These are phyloP conservation scores for Arctia plantaginis DNA, from an alignment of 2,888 invertebrate species.

Conservation along the genomic window DNA sequence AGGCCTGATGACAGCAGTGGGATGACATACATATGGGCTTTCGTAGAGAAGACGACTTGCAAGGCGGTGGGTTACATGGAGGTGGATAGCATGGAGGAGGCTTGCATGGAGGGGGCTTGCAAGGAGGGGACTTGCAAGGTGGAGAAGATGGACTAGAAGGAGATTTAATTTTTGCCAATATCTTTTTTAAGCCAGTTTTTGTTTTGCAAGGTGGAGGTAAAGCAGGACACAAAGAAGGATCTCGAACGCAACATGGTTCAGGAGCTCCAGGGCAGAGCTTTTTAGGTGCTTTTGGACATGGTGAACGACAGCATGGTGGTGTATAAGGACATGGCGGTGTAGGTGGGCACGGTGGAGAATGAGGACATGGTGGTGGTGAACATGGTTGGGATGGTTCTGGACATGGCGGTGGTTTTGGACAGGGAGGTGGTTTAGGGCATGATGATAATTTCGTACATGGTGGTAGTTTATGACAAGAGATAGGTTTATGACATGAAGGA, in stretches of 20 bases:
- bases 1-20: not conserved
- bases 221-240: conserved; percentile 23
- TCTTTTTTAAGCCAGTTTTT: conserved; percentile 4
- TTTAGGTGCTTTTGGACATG: conserved; percentile 14
- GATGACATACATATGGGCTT: conserved; percentile 12
- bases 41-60: conserved; percentile 4
- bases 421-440: not conserved
- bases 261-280: conserved; percentile 6
- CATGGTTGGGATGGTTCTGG: not conserved
- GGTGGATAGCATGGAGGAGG: not conserved
- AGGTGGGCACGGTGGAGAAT: not conserved
- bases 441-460: not conserved
- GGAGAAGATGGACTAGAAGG: conserved; percentile 5
- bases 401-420: not conserved
- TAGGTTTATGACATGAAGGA: not conserved
- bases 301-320: not conserved
- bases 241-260: conserved; percentile 13
- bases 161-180: conserved; percentile 5
- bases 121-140: not conserved
- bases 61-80: conserved; percentile 13
- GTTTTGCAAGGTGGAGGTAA: conserved; percentile 23
- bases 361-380: not conserved
- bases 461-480: not conserved
- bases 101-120: not conserved
- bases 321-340: not conserved